These are phyloP conservation scores for Colletes gigas DNA, from an alignment of 1,140 invertebrate genomes.

Conservation along the genomic window DNA sequence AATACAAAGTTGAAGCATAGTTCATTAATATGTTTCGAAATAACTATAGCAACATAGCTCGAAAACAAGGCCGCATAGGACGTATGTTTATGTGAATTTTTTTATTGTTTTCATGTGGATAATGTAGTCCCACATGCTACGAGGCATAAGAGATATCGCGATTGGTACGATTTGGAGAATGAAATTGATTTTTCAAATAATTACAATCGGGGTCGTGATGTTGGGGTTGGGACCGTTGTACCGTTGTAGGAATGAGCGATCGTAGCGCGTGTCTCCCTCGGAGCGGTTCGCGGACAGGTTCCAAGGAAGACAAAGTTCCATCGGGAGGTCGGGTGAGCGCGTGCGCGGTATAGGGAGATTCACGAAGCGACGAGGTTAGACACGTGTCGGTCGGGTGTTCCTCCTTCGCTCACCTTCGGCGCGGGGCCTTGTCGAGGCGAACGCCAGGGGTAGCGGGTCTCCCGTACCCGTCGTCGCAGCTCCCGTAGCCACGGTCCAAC, in stretches of 20 bases:
- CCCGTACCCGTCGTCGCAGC: conserved; percentile 30
- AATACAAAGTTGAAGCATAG: too few species aligned
- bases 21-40: too few species aligned
- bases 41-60: too few species aligned
- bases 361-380: conserved; percentile 50
- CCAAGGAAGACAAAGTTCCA: conserved; percentile 5
- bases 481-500: conserved; percentile 73
- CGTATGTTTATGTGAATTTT: too few species aligned
- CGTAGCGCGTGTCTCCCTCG: conserved; percentile 1
- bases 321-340: background rate
- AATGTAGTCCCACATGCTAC: too few species aligned
- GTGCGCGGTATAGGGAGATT: conserved; percentile 47
- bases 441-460: conserved; percentile 38
- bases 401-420: conserved; percentile 60
- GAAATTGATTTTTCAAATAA: too few species aligned
- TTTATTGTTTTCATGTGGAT: too few species aligned
- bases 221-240: too few species aligned
- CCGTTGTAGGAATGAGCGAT: background rate
- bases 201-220: too few species aligned
- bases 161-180: too few species aligned
- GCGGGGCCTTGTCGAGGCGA: background rate
- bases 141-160: too few species aligned
- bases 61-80: too few species aligned
- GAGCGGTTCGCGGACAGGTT: conserved; percentile 45
- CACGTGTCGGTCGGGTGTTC: conserved; percentile 48